A percentile compares a stretch with the other conserved stretches of the same genome.
Evolutionary conservation across 2,797 vertebrate genomes (phyloP).

Genomic region (Sphenodon punctatus): DNA sequence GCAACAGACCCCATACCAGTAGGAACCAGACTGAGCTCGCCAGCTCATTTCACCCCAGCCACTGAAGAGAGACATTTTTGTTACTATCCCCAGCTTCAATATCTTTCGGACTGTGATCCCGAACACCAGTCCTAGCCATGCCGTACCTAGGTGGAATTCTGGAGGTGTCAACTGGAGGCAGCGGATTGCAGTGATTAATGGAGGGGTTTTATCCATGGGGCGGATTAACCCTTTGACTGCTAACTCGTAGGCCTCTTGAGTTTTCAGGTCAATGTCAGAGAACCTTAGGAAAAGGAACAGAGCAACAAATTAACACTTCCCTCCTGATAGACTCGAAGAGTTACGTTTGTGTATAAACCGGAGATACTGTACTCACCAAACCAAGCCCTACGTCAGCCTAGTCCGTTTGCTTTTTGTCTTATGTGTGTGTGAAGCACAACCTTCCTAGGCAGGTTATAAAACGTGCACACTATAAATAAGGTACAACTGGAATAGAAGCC

Average conservation of each 20-base stretch:
- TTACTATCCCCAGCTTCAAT: neutral
- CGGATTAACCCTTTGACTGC: slow-evolving; percentile 85
- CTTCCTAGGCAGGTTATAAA: no score
- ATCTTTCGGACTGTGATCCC: neutral
- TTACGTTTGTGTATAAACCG: no score
- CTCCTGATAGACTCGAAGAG: neutral
- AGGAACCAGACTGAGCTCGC: no score
- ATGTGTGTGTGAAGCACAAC: no score
- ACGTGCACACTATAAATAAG: no score
- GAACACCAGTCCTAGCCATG: neutral
- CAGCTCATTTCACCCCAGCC: neutral
- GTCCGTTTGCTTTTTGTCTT: no score
- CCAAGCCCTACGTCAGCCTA: no score
- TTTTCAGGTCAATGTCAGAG: slow-evolving; percentile 86
- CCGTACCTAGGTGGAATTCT: slow-evolving; percentile 89
- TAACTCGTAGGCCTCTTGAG: slow-evolving; percentile 93
- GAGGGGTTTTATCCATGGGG: slow-evolving; percentile 85
- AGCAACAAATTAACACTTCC: neutral
- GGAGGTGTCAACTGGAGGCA: slow-evolving; percentile 86
- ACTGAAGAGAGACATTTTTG: accelerated
- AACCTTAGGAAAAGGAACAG: slow-evolving; percentile 73
- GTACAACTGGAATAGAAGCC: no score
- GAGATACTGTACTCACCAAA: no score
- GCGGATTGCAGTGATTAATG: slow-evolving; percentile 85
- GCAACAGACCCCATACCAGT: neutral